phyloP scores from a whole-genome alignment of 2,113 vertebrate genomes.

The Nycticryphes semicollaris region DNA sequence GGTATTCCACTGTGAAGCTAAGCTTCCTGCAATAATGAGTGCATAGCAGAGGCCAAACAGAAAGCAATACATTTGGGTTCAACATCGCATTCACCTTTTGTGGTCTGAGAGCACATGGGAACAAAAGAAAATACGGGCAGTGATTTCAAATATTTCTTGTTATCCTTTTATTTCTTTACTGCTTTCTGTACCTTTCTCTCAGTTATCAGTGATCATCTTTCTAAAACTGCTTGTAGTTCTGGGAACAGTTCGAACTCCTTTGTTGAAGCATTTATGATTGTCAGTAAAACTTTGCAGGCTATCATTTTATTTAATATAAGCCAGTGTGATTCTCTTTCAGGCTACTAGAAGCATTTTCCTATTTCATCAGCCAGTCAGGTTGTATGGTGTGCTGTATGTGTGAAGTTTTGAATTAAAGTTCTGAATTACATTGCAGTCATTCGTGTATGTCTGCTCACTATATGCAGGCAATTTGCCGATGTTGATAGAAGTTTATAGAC shows the following conservation, averaged over 20 bases:
- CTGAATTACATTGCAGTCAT: neutral
- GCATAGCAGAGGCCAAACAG: slow-evolving; percentile 40
- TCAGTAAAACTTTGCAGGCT: slow-evolving; percentile 33
- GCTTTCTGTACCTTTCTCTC: slow-evolving; percentile 37
- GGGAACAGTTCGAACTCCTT: slow-evolving; percentile 6
- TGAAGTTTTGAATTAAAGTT: neutral
- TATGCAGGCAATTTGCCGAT: neutral
- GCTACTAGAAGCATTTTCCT: neutral
- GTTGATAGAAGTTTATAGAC: neutral
- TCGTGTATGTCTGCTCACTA: neutral
- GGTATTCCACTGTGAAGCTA: slow-evolving; percentile 3
- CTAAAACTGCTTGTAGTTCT: slow-evolving; percentile 35
- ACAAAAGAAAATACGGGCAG: slow-evolving; percentile 9
- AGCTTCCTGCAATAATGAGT: slow-evolving; percentile 49
- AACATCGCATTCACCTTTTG: slow-evolving; percentile 31
- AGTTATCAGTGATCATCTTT: slow-evolving; percentile 35
- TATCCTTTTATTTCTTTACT: slow-evolving; percentile 31
- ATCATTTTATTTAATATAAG: slow-evolving; percentile 23
- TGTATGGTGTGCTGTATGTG: neutral
- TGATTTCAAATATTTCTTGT: slow-evolving; percentile 47
- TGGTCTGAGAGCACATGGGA: neutral
- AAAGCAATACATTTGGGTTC: slow-evolving; percentile 39
- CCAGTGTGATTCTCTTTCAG: neutral
- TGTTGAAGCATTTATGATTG: slow-evolving; percentile 40
- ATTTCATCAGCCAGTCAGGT: neutral